These are phyloP conservation scores for Teleogryllus occipitalis DNA, from an alignment of 1,140 invertebrate species.

Conservation along the genomic window DNA sequence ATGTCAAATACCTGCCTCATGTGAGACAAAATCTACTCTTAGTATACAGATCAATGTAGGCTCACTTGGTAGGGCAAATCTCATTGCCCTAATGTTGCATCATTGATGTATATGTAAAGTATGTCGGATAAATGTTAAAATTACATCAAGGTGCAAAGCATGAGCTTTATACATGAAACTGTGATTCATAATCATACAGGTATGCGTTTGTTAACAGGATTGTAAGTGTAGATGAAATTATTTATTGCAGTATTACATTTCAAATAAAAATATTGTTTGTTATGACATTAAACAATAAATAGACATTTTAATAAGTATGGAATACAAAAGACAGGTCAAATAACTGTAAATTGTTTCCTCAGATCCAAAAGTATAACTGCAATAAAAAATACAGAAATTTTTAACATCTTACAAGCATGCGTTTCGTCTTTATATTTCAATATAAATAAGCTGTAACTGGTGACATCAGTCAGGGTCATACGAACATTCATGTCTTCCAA, in stretches of 20 bases:
- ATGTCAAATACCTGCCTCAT: slow-evolving; percentile 4
- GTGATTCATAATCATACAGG: slow-evolving; percentile 4
- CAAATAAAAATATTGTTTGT: slow-evolving; percentile 2
- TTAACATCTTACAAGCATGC: slow-evolving; percentile 2
- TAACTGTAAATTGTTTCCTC: slow-evolving; percentile 5
- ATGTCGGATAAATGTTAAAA: neutral
- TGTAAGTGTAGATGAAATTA: slow-evolving; percentile 1
- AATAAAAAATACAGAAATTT: neutral
- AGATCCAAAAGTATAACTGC: neutral
- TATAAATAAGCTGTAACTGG: neutral
- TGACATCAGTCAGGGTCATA: slow-evolving; percentile 3
- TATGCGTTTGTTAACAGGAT: neutral
- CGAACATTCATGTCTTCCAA: slow-evolving; percentile 4
- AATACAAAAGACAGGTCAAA: neutral
- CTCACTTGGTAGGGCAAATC: neutral
- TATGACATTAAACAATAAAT: slow-evolving; percentile 6
- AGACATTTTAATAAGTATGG: slow-evolving; percentile 1
- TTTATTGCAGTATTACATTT: slow-evolving; percentile 2
- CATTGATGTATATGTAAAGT: neutral
- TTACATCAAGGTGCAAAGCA: slow-evolving; percentile 4
- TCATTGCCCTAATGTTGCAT: neutral
- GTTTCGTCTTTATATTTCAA: neutral
- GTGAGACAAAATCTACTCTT: neutral
- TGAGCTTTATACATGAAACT: slow-evolving; percentile 5
- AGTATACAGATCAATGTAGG: neutral